Percentiles rank a stretch among this genome's conserved stretches.
Evolutionary conservation across 2,113 vertebrate genomes (phyloP).

Genomic region (Poicephalus gulielmi): DNA sequence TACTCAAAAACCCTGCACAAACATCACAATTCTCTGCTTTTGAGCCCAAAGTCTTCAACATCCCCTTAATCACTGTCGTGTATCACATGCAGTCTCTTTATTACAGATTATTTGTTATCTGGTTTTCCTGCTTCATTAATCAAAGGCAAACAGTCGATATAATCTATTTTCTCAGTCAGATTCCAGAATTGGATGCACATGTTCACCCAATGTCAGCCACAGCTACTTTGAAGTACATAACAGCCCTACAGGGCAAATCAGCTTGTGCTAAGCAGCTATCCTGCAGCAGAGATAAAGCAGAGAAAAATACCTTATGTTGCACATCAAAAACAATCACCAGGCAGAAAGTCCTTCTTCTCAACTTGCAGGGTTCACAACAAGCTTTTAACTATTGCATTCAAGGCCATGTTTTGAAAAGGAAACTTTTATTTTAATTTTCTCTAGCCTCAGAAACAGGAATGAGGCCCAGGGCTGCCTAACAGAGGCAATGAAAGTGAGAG

Average conservation of each 20-base stretch:
- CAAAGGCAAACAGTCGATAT: not conserved
- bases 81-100: not conserved
- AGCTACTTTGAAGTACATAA: not conserved
- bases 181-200: not conserved
- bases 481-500: not conserved
- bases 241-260: not conserved
- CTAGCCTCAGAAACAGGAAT: not conserved
- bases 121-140: not conserved
- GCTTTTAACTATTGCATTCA: not conserved
- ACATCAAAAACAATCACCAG: not conserved
- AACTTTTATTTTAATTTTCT: not conserved
- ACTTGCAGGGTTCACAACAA: not conserved
- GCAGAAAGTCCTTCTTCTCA: not conserved
- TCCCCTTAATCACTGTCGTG: not conserved
- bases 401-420: not conserved
- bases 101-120: not conserved
- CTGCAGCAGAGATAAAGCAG: not conserved
- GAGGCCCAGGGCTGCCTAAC: not conserved
- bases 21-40: not conserved
- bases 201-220: not conserved
- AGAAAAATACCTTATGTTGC: not conserved
- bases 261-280: slow-evolving; percentile 20
- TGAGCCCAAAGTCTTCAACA: not conserved
- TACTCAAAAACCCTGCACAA: not conserved
- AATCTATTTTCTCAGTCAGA: not conserved